Base-by-base conservation (phyloP, 2,888 invertebrate species). In the Polietes domitor region DNA sequence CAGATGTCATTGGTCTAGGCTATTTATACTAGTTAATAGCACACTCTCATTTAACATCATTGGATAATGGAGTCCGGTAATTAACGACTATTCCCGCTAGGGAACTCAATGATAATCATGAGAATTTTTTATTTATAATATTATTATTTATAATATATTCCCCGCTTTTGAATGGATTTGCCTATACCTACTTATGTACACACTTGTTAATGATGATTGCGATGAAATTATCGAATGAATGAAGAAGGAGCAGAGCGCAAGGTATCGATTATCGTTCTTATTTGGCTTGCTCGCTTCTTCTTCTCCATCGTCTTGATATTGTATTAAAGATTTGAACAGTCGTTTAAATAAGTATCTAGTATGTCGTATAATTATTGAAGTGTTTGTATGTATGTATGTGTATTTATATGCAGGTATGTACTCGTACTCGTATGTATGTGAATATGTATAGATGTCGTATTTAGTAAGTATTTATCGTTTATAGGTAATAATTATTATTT, bases 321-420 rank as follows among this genome's bases (percentile, higher is more conserved):
- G 41, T 72, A 75, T 79, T 75, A 85, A 81, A 82, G 74, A 75
- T 74, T 80, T 85, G 83, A 85, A 86, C 86, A 86, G 82, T 85
- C 85, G 85, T 81, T 86, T 82, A 84, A 74, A 78, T 85, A 80
- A 37, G 75, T 82, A 77, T 75, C 81, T 79, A 65, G 77, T 75
- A 78, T 24, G 76, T 84, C 77, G 21, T 78, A 82, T 81, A 86
- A 80, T 21, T 50, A 32, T 32, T 32, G 32, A 32, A 7, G 12
- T 71, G 55, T 70, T 24, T 58, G 65, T 9, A 32, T 21, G 26
- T 77, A 55, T 74, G 58, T 71, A 78, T 80, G 72, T 82, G 83
- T 83, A n/a, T n/a, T 79, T 70, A 82, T 77, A 78, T n/a, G n/a
- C n/a, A n/a, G 24, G 28, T 65, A 61, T 81, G 65, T 77, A 77